Percentiles rank a stretch among this genome's conserved stretches.
Conservation (phyloP, 2,113 vertebrate genomes). For the Puntigrus tetrazona region DNA sequence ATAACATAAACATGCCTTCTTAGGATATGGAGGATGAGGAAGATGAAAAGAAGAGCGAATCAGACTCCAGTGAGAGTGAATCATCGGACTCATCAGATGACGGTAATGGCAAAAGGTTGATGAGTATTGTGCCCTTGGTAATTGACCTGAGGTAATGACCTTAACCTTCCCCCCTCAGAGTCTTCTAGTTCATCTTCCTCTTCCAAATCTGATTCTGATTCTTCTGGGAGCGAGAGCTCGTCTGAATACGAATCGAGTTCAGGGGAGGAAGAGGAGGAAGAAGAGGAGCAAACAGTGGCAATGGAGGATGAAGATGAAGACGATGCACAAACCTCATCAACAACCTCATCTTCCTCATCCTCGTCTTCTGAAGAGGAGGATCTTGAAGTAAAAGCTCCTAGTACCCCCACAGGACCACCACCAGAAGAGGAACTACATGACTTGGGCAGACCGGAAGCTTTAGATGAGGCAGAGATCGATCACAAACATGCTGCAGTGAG, state of each 20-base stretch:
- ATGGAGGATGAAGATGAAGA: constrained; percentile 60
- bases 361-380: constrained; percentile 68
- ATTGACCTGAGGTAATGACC: neutral
- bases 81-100: constrained; percentile 88
- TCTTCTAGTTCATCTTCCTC: constrained; percentile 76
- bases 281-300: constrained; percentile 57
- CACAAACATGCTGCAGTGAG: constrained; percentile 41
- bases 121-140: neutral
- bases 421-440: constrained; percentile 51
- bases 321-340: constrained; percentile 52
- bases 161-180: constrained; percentile 66
- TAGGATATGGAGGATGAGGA: constrained; percentile 54
- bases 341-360: constrained; percentile 67
- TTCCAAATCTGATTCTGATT: constrained; percentile 80
- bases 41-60: constrained; percentile 69
- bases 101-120: constrained; percentile 67
- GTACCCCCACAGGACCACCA: constrained; percentile 49
- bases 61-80: constrained; percentile 81
- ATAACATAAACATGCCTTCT: neutral
- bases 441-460: constrained; percentile 46
- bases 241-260: constrained; percentile 89
- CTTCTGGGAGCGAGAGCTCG: constrained; percentile 83
- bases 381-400: constrained; percentile 49
- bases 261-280: constrained; percentile 76
- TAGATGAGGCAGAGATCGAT: constrained; percentile 55